phyloP scores from a whole-genome alignment of 30 jellyfish, hydroid and myxozoan species.

The Phacellophora camtschatica region DNA sequence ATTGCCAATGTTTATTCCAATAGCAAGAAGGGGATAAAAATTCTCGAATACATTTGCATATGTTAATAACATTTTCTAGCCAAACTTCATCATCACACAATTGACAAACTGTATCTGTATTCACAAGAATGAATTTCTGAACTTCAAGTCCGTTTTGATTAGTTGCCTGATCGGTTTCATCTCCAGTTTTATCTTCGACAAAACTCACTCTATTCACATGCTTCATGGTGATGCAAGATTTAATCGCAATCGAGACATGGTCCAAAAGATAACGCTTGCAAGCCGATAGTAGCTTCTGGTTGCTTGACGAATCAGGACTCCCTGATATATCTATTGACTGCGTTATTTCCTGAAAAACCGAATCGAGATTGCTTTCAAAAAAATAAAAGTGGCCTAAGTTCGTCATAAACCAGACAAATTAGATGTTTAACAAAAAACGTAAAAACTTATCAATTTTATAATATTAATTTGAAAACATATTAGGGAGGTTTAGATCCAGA shows the following conservation, averaged over 20 bases:
- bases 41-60: slow-evolving; percentile 45
- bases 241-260: not conserved
- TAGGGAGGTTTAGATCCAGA: no score
- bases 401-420: not conserved
- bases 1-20: slow-evolving; percentile 64
- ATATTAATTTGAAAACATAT: no score
- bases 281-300: slow-evolving; percentile 3
- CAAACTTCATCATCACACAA: slow-evolving; percentile 7
- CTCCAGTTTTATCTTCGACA: not conserved
- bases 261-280: slow-evolving; percentile 28
- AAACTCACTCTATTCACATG: slow-evolving; percentile 57
- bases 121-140: slow-evolving; percentile 24
- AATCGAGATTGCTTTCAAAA: not conserved
- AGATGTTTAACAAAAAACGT: not conserved
- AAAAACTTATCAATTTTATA: no score
- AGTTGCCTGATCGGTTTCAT: not conserved
- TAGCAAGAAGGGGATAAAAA: slow-evolving; percentile 70
- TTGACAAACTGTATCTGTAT: not conserved
- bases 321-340: slow-evolving; percentile 37
- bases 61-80: slow-evolving; percentile 1
- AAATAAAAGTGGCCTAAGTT: not conserved
- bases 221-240: not conserved
- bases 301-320: slow-evolving; percentile 36
- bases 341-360: slow-evolving; percentile 40
- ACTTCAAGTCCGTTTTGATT: not conserved